Evolutionary conservation across 2,888 invertebrate genomes (phyloP).

Genomic region (Amblyteles armatorius): DNA sequence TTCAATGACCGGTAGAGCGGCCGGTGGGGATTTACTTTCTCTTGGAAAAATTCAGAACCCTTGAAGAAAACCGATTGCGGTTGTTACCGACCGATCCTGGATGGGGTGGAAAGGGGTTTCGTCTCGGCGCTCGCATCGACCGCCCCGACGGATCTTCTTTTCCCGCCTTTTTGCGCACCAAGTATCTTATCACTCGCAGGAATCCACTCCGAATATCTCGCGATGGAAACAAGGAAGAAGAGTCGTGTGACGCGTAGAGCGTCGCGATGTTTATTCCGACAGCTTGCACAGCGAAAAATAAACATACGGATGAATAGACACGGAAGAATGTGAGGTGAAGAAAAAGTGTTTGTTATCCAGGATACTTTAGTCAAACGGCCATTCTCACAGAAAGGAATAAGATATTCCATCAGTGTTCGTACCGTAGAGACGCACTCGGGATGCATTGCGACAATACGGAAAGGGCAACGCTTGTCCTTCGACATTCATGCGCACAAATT

Average conservation of each 20-base stretch:
- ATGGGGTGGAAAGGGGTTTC: neutral
- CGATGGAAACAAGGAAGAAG: neutral
- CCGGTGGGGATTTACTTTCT: neutral
- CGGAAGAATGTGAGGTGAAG: neutral
- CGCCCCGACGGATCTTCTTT: neutral
- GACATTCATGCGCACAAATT: conserved; percentile 50
- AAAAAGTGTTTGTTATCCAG: conserved; percentile 28
- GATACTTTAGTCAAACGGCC: conserved; percentile 23
- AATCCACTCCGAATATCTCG: neutral
- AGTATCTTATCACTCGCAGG: conserved; percentile 7
- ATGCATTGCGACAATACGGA: conserved; percentile 23
- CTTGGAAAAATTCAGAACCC: neutral
- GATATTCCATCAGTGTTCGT: conserved; percentile 2
- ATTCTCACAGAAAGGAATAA: conserved; percentile 24
- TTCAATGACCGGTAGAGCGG: neutral
- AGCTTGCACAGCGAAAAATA: conserved; percentile 14
- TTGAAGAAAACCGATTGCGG: neutral
- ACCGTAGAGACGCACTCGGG: conserved; percentile 13
- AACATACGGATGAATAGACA: neutral
- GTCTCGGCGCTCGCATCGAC: neutral
- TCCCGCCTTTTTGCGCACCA: conserved; percentile 20
- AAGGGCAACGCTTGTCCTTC: conserved; percentile 38
- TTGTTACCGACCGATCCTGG: neutral
- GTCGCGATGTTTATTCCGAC: neutral
- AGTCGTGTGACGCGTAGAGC: neutral